phyloP scores from a whole-genome alignment of 2,113 vertebrate species.

The Megatriorchis doriae region DNA sequence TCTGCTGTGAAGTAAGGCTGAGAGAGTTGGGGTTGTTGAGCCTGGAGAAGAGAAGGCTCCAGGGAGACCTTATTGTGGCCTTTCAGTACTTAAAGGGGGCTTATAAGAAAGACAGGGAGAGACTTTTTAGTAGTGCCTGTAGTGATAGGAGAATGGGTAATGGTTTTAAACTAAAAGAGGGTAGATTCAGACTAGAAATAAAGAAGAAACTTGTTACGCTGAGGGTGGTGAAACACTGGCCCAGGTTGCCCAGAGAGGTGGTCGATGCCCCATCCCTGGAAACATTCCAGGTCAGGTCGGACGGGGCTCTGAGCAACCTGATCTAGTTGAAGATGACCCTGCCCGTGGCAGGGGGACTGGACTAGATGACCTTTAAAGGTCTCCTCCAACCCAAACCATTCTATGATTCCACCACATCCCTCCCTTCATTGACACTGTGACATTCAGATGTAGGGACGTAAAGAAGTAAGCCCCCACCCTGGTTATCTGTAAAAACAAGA shows the following conservation, averaged over 20 bases:
- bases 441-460: accelerated
- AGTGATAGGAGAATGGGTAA: neutral
- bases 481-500: neutral
- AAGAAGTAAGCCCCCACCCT: neutral
- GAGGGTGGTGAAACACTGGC: neutral
- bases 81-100: too few relatives aligned
- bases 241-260: neutral
- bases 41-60: too few relatives aligned
- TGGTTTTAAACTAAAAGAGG: neutral
- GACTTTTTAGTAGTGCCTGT: too few relatives aligned
- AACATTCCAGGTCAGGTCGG: neutral
- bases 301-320: neutral
- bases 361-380: neutral
- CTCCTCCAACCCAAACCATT: neutral
- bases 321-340: accelerated
- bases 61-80: accelerated
- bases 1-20: accelerated
- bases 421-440: neutral
- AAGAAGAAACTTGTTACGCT: neutral
- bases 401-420: neutral
- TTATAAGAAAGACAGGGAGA: too few relatives aligned
- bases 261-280: neutral
- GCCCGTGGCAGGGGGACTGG: neutral
- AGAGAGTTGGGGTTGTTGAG: too few relatives aligned
- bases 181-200: too few relatives aligned